Conservation (phyloP, 2,113 vertebrate genomes). For the Cololabis saira region DNA sequence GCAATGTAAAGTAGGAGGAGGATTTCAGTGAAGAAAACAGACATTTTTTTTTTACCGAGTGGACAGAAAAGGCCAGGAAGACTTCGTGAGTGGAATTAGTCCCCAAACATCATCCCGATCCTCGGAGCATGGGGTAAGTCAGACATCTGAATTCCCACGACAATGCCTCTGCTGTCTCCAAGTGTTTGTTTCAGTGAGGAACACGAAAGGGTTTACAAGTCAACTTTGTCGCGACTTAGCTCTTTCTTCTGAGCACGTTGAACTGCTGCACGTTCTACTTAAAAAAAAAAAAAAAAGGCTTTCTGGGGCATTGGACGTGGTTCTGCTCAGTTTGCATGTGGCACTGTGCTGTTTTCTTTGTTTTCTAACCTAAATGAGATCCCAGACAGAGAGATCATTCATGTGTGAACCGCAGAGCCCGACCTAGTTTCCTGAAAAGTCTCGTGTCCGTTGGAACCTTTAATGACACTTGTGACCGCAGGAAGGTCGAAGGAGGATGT, state of each 20-base stretch:
- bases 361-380: slow-evolving; percentile 5
- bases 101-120: slow-evolving; percentile 41
- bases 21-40: slow-evolving; percentile 21
- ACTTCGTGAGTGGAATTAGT: slow-evolving; percentile 36
- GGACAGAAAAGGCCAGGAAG: slow-evolving; percentile 5
- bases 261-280: not conserved
- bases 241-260: not conserved
- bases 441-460: slow-evolving; percentile 5
- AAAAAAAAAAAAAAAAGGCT: too few species aligned
- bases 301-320: not conserved
- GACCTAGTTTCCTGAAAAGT: slow-evolving; percentile 29
- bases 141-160: not conserved
- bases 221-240: slow-evolving; percentile 40
- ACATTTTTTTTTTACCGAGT: slow-evolving; percentile 10
- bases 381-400: not conserved
- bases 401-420: slow-evolving; percentile 4
- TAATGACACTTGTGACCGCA: slow-evolving; percentile 17
- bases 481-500: slow-evolving; percentile 13
- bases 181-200: slow-evolving; percentile 5
- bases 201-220: slow-evolving; percentile 30
- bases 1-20: slow-evolving; percentile 49
- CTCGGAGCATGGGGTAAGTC: slow-evolving; percentile 76
- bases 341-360: slow-evolving; percentile 25
- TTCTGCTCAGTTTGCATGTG: slow-evolving; percentile 13
- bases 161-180: not conserved